Evolutionary conservation across 1,140 invertebrate genomes (phyloP), one percentile per base, ranked within the genome.

Genomic region (Achroia grisella): DNA sequence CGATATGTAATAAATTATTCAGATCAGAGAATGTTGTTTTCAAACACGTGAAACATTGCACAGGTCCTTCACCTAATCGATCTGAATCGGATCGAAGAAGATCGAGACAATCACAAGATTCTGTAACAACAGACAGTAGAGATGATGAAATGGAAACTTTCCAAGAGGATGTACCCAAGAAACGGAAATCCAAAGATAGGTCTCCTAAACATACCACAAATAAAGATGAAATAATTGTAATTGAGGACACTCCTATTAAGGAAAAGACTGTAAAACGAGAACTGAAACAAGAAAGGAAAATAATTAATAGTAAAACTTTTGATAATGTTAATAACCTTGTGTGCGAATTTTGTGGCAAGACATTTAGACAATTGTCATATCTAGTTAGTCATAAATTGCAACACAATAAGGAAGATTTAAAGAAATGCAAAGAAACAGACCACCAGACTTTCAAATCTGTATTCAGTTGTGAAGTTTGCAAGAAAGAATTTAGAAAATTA

Each of bases 41-140:
- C 49, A 87, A 86, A 68, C 86, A 87, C 50, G 86, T 86, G 1
- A 86, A 87, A 52, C 86, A 87, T 66, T 87, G 86, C 44, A 77
- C 79, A 1, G 86, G 83, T 1, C 77, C 76, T 9, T 85, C 82
- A 3, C 74, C 75, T 4, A 83, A 64, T 48, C 62, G 74, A 51
- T 77, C 78, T 37, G 81, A 81, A 33, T 77, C 77, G n/a, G 68
- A 72, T 44, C 77, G 71, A 39, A 65, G 65, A 44, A 61, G 17
- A 62, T 68, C 42, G 42, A 59, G 80, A 52, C 45, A 53, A 2
- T 78, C 75, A 10, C 62, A 69, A 48, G 75, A 79, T 17, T 72
- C 54, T 11, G 72, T 75, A 23, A 49, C 55, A 11, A 70, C 62
- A 36, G 61, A 56, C 10, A 80, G 66, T 49, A 57, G 56, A 56